Evolutionary conservation across 2,113 vertebrate species (phyloP).

Genomic region (Himantopus leucocephalus): DNA sequence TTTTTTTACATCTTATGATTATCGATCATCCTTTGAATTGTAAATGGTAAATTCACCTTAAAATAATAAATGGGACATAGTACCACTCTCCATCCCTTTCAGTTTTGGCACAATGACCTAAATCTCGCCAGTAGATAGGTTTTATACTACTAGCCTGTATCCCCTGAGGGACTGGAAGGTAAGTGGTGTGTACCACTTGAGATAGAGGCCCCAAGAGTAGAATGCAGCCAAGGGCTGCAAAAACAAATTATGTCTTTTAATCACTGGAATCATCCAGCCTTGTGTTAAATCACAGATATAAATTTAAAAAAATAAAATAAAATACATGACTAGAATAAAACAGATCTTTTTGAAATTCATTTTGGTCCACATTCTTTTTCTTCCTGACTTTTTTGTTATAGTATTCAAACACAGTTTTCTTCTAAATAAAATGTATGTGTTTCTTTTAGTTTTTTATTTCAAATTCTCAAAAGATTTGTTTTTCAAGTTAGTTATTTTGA

Average conservation of each 20-base stretch:
- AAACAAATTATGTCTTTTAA: background rate
- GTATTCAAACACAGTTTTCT: background rate
- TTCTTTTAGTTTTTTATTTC: background rate
- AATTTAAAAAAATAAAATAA: background rate
- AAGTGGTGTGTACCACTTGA: background rate
- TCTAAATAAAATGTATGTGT: background rate
- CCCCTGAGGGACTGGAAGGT: background rate
- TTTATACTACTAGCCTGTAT: background rate
- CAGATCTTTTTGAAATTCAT: background rate
- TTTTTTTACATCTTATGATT: background rate
- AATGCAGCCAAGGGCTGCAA: background rate
- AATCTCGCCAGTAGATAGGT: background rate
- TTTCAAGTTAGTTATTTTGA: background rate
- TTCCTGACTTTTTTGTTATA: background rate
- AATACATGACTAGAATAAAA: background rate
- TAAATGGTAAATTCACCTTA: background rate
- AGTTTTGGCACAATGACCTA: background rate
- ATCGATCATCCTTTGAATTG: background rate
- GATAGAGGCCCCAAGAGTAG: background rate
- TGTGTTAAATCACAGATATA: background rate
- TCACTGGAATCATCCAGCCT: background rate
- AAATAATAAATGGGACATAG: background rate
- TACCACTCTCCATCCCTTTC: background rate
- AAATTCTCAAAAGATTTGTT: background rate
- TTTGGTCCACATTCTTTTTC: background rate